Evolutionary conservation across 2,113 vertebrate genomes (phyloP).

Genomic region (Gobiocypris rarus): DNA sequence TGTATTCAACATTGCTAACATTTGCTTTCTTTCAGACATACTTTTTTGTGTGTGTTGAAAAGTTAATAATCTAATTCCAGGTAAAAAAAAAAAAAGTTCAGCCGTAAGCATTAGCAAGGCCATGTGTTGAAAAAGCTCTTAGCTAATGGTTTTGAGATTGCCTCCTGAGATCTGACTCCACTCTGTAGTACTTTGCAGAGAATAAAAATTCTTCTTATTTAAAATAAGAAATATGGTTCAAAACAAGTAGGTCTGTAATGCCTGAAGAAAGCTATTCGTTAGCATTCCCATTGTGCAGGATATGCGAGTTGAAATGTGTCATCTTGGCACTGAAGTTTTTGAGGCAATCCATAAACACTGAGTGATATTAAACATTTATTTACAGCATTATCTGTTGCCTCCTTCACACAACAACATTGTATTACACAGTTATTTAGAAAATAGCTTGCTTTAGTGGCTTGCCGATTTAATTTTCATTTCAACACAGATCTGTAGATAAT

Average conservation of each 20-base stretch:
- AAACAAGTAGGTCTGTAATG: conserved; percentile 7
- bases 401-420: background rate
- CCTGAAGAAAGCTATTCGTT: conserved; percentile 9
- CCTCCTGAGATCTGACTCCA: conserved; percentile 39
- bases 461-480: background rate
- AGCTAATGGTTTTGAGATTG: conserved; percentile 45
- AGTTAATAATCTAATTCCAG: conserved; percentile 21
- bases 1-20: conserved; percentile 8
- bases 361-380: conserved; percentile 12
- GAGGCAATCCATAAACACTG: background rate
- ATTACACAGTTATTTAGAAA: background rate
- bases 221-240: conserved; percentile 6
- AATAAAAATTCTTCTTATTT: conserved; percentile 58
- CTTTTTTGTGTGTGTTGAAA: background rate
- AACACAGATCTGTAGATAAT: background rate
- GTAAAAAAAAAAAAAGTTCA: conserved; percentile 38
- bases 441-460: background rate
- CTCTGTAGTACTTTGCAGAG: conserved; percentile 40
- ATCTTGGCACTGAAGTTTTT: background rate
- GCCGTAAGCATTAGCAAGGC: conserved; percentile 21
- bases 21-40: background rate
- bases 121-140: conserved; percentile 44
- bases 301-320: background rate
- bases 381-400: background rate
- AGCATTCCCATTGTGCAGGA: background rate